Base-by-base conservation (phyloP, 2,888 invertebrate genomes). In the Cephus pygmeus region DNA sequence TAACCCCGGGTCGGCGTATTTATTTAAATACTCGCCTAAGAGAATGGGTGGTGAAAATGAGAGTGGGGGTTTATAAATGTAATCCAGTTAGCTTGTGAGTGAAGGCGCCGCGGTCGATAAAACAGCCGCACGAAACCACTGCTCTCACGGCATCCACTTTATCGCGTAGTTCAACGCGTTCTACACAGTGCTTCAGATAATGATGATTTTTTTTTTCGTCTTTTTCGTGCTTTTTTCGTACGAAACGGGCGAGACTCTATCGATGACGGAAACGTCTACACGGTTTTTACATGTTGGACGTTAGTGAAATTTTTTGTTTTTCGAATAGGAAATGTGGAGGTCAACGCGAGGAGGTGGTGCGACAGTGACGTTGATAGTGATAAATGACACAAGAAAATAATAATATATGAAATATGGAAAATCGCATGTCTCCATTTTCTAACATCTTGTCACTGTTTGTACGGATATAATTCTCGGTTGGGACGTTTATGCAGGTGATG, bases 81-180 rank as follows among this genome's bases (percentile, higher is more conserved):
- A 83, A 84, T 85, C 83, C 81, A 85, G 82, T 83, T 84, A 81
- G 84, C 77, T 84, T 80, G 82, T 81, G 83, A 83, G 83, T 81
- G 82, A 84, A 82, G 82, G 83, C 80, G 81, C 79, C 80, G 81
- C 80, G 83, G 82, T 83, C 84, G 85, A 85, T 85, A 85, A 85
- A 84, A 82, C 73, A 56, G 31, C 69, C 75, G 80, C 84, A 84
- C 85, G 84, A 81, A 84, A 85, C 80, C 79, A 74, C 80, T 69
- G 80, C 82, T 83, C 82, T 82, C 81, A 82, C 81, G 81, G 81
- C 81, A 83, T 82, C 79, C 80, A 80, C 81, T 81, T 83, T 84
- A 71, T 56, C 56, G 15, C 56, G 9, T 56, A 56, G 23, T 23
- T 56, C 15, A 23, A 23, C 56, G 56, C 56, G 56, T 56, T 56